These are phyloP conservation scores for Brachionus koreanus DNA, from an alignment of 1,140 invertebrate genomes.

Conservation along the genomic window DNA sequence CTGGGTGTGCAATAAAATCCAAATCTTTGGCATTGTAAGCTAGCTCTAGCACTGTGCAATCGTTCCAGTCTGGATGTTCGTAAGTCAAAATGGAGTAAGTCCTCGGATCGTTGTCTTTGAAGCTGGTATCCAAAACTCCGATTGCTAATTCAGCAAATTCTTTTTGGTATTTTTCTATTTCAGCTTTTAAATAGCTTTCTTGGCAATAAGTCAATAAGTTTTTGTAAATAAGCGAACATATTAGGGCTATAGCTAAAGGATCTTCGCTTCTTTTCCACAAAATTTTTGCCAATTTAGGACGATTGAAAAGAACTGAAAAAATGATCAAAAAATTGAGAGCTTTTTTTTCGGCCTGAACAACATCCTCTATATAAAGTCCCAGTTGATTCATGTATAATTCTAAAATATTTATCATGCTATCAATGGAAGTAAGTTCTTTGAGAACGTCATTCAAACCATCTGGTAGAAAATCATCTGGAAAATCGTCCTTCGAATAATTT, in stretches of 20 bases:
- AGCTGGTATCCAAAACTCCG: slow-evolving; percentile 56
- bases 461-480: slow-evolving; percentile 45
- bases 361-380: slow-evolving; percentile 50
- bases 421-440: slow-evolving; percentile 52
- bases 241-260: slow-evolving; percentile 58
- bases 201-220: slow-evolving; percentile 47
- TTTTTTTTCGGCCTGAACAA: slow-evolving; percentile 53
- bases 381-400: slow-evolving; percentile 54
- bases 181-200: slow-evolving; percentile 48
- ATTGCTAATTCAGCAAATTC: slow-evolving; percentile 58
- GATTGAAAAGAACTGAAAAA: slow-evolving; percentile 57
- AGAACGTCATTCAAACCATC: slow-evolving; percentile 50
- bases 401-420: slow-evolving; percentile 55
- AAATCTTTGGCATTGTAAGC: slow-evolving; percentile 52
- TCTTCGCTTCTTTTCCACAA: slow-evolving; percentile 59
- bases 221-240: slow-evolving; percentile 51
- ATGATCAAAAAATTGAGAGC: slow-evolving; percentile 53
- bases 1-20: slow-evolving; percentile 59
- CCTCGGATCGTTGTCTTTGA: slow-evolving; percentile 51
- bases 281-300: slow-evolving; percentile 55
- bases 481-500: slow-evolving; percentile 24
- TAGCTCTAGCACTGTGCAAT: slow-evolving; percentile 52
- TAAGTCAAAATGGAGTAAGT: slow-evolving; percentile 55
- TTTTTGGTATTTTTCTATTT: slow-evolving; percentile 50
- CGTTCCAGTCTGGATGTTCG: slow-evolving; percentile 55